Percentiles rank a stretch among this genome's conserved stretches.
Evolutionary conservation across 2,113 vertebrate species (phyloP).

Genomic region (Apeltes quadracus): DNA sequence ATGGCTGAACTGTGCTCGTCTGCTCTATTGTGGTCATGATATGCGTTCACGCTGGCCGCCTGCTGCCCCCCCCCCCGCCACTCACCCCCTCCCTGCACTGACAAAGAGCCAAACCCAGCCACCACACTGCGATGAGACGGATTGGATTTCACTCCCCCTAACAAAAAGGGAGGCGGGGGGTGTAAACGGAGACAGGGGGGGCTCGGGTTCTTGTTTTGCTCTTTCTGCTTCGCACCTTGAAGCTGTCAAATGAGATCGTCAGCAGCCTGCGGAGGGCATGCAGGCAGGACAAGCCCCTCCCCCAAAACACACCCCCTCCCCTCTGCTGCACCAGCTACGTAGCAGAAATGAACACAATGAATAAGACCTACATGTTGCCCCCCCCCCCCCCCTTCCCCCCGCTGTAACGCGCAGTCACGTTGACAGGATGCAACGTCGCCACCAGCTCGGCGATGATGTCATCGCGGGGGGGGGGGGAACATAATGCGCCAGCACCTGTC

Average conservation of each 20-base stretch:
- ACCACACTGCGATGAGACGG: conserved; percentile 85
- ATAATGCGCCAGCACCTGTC: conserved; percentile 53
- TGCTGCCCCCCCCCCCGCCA: conserved; percentile 74
- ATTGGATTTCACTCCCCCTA: conserved; percentile 60
- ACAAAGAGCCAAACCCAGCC: conserved; percentile 89
- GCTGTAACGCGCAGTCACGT: conserved; percentile 52
- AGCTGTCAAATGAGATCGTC: conserved; percentile 84
- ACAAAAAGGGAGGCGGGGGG: conserved; percentile 41
- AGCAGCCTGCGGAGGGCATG: conserved; percentile 73
- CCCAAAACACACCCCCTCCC: conserved; percentile 60
- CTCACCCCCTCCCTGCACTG: conserved; percentile 68
- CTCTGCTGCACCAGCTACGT: conserved; percentile 48
- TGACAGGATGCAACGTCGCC: conserved; percentile 47
- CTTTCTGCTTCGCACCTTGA: conserved; percentile 87
- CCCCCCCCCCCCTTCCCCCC: neutral
- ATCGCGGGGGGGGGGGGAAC: conserved; percentile 38
- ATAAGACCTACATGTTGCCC: conserved; percentile 23
- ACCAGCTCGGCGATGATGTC: conserved; percentile 63
- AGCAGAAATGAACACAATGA: conserved; percentile 44
- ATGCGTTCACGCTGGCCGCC: conserved; percentile 84
- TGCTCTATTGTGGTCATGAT: conserved; percentile 94
- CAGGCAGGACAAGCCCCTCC: conserved; percentile 79
- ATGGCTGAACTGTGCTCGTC: conserved; percentile 88
- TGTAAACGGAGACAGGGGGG: conserved; percentile 50
- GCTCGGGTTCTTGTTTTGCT: conserved; percentile 82